Evolutionary conservation across 2,797 vertebrate genomes (phyloP).

Genomic region (Tolypeutes matacus): DNA sequence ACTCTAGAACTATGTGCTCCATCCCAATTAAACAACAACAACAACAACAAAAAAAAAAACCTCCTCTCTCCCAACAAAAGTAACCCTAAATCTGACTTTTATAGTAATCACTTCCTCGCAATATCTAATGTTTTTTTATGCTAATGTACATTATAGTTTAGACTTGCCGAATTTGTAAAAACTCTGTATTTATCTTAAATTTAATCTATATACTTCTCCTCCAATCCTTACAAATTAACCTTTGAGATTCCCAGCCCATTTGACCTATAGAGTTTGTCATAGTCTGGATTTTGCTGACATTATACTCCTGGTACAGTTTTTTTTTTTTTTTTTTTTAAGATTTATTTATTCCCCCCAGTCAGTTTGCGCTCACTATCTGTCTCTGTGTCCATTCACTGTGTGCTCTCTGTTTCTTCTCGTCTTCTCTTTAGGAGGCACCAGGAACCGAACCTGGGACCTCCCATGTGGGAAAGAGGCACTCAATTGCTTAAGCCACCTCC

Average conservation of each 20-base stretch:
- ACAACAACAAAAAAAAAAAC: background rate
- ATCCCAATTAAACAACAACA: constrained; percentile 1
- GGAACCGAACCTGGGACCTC: no score
- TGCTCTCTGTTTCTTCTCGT: no score
- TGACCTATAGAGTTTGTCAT: background rate
- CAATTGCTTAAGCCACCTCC: no score
- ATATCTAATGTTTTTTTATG: background rate
- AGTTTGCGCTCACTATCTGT: no score
- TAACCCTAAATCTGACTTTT: background rate
- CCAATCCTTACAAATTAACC: constrained; percentile 7
- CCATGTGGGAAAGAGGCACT: no score
- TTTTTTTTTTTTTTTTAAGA: no score
- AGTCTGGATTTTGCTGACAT: background rate
- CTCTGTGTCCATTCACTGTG: no score
- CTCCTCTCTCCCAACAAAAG: background rate
- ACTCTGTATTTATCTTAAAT: background rate
- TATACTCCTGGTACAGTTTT: background rate
- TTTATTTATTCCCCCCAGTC: no score
- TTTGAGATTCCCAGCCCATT: background rate
- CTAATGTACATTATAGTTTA: constrained; percentile 8
- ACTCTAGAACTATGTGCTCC: background rate
- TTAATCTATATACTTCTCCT: background rate
- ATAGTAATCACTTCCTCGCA: background rate
- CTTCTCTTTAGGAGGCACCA: no score
- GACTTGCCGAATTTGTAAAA: constrained; percentile 24